A percentile compares a stretch with the other conserved stretches of the same genome.
phyloP scores from a whole-genome alignment of 2,888 invertebrate genomes.

The Catocala sponsa region DNA sequence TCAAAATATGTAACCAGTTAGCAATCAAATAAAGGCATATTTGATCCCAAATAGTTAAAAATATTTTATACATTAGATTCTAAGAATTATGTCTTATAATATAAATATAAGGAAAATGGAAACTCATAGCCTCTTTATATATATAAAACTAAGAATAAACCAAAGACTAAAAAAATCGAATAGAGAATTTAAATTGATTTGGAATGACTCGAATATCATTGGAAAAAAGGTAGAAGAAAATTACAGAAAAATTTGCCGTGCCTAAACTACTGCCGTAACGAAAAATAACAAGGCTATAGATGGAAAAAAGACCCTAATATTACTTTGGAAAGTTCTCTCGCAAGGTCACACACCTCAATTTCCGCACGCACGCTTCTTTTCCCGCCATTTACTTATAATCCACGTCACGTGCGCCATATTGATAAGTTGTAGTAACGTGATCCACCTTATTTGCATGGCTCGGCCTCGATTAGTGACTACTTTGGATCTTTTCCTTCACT shows the following conservation, averaged over 20 bases:
- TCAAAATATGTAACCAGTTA: too few relatives aligned
- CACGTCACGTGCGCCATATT: constrained; percentile 72
- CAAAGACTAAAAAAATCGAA: too few relatives aligned
- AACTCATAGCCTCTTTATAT: too few relatives aligned
- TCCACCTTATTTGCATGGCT: constrained; percentile 69
- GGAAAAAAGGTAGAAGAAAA: too few relatives aligned
- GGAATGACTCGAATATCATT: too few relatives aligned
- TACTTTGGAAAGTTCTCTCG: neutral
- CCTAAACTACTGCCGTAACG: neutral
- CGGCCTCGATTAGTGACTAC: constrained; percentile 54
- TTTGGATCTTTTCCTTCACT: constrained; percentile 24
- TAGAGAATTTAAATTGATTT: too few relatives aligned
- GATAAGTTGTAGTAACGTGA: constrained; percentile 79
- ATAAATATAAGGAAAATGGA: too few relatives aligned
- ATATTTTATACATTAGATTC: too few relatives aligned
- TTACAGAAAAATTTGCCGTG: neutral
- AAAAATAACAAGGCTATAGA: neutral
- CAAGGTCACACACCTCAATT: constrained; percentile 24
- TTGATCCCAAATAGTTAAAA: too few relatives aligned
- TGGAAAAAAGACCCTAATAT: constrained; percentile 2
- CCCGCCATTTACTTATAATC: constrained; percentile 62
- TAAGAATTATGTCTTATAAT: too few relatives aligned
- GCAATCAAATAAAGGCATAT: too few relatives aligned
- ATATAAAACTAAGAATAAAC: too few relatives aligned
- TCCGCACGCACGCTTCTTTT: constrained; percentile 29